Evolutionary conservation across 2,113 vertebrate genomes (phyloP).

Genomic region (Paralichthys olivaceus): DNA sequence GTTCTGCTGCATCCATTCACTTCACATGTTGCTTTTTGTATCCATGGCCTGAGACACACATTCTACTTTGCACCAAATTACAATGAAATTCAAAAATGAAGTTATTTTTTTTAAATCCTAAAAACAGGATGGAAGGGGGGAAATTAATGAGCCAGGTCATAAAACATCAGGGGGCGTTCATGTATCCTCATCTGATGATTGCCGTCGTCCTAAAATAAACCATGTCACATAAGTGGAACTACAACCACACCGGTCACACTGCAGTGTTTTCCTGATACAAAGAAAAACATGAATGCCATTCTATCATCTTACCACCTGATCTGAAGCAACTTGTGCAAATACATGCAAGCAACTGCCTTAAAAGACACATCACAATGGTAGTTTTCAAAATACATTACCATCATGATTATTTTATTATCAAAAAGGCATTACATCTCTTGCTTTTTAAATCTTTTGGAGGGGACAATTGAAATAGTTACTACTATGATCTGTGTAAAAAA

Average conservation of each 20-base stretch:
- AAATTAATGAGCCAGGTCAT: too few relatives aligned
- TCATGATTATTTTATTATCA: constrained; percentile 99
- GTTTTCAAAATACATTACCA: constrained; percentile 82
- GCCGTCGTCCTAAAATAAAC: background rate
- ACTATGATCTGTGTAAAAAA: constrained; percentile 87
- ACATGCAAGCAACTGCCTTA: constrained; percentile 18
- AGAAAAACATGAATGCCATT: background rate
- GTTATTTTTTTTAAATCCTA: too few relatives aligned
- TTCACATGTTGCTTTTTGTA: too few relatives aligned
- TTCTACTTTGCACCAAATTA: too few relatives aligned
- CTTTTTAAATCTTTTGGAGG: constrained; percentile 74
- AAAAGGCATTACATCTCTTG: constrained; percentile 95
- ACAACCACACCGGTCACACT: background rate
- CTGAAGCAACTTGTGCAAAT: constrained; percentile 4
- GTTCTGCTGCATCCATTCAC: too few relatives aligned
- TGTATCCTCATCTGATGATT: background rate
- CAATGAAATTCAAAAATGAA: too few relatives aligned
- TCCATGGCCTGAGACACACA: too few relatives aligned
- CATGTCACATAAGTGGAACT: too few relatives aligned
- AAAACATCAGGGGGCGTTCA: background rate
- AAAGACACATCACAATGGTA: constrained; percentile 65
- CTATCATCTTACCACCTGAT: background rate
- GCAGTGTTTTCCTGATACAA: background rate
- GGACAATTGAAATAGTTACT: constrained; percentile 89
- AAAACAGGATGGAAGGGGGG: too few relatives aligned